Evolutionary conservation across 2,888 invertebrate species (phyloP), one percentile per base, ranked within the genome.

Genomic region (Apodemia zela): DNA sequence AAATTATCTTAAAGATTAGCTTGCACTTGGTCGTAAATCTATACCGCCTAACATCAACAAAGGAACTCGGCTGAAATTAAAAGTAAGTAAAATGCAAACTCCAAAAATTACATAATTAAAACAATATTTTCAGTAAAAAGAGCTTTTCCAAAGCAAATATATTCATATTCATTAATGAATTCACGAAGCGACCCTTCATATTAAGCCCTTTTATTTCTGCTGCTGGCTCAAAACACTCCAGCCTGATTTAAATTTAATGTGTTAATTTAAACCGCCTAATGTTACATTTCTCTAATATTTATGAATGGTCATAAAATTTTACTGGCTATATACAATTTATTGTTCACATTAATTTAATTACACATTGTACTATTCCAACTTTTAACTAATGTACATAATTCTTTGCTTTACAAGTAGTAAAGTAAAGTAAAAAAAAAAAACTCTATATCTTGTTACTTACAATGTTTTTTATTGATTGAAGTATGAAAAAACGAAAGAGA

Each of bases 221-320:
- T 18, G 11, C 6, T 15, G 15, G 54, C 15, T 17, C 13, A 18
- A 18, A 15, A 25, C 54, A 54, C 54, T 54, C 54, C 25, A 13
- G 54, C 4, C 15, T 54, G 54, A 54, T 54, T 54, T 25, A 54
- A 54, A 54, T 54, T 21, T 54, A 54, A 54, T 54, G 54, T 54
- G 54, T 21, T 21, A 54, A 54, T 54, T 54, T 13, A 21, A 54
- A 25, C 54, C 54, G 21, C 54, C 54, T 54, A 54, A 54, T 54
- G 54, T 25, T 54, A 54, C 54, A 54, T 54, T 54, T 54, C 25
- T 25, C 54, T 54, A 51, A 51, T 51, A 54, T 54, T 54, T 54
- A 54, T 54, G 54, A 21, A 8, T 25, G 25, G 54, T 54, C 54
- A 54, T 54, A 54, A 54, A 54, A 25, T 54, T 25, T 54, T 21